Percentiles rank a stretch among this genome's conserved stretches.
Conservation (phyloP, 2,113 vertebrate genomes). For the Columba livia region DNA sequence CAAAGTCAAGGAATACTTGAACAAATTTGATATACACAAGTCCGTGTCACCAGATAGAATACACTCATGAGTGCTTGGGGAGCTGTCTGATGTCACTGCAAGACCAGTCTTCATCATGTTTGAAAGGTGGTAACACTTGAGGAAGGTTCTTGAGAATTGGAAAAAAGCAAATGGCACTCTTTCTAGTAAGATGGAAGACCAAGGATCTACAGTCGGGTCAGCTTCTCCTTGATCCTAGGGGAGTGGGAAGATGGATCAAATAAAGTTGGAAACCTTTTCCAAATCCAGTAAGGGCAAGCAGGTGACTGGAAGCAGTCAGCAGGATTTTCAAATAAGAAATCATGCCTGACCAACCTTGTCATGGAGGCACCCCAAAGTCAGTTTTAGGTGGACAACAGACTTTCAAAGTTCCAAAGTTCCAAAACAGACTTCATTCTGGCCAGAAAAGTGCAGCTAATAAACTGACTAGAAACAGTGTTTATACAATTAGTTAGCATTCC, state of each 20-base stretch:
- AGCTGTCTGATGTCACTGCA: neutral
- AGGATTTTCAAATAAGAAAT: neutral
- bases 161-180: neutral
- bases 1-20: neutral
- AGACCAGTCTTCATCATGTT: neutral
- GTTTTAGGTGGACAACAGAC: too few species aligned
- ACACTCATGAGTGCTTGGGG: neutral
- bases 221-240: neutral
- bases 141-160: neutral
- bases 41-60: neutral
- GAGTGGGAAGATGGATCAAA: neutral
- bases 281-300: neutral
- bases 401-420: too few species aligned
- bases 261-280: neutral
- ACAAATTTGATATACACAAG: neutral
- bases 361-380: too few species aligned
- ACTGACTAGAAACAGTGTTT: too few species aligned
- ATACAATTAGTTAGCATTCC: too few species aligned
- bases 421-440: too few species aligned
- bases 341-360: neutral
- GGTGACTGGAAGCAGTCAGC: neutral
- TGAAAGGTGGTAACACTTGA: neutral
- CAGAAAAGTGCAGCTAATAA: too few species aligned
- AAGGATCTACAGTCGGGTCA: neutral
- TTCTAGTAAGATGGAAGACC: neutral